These are phyloP conservation scores for Sceliomorpha sp. DNA, from an alignment of 2,888 invertebrate genomes.

Conservation along the genomic window DNA sequence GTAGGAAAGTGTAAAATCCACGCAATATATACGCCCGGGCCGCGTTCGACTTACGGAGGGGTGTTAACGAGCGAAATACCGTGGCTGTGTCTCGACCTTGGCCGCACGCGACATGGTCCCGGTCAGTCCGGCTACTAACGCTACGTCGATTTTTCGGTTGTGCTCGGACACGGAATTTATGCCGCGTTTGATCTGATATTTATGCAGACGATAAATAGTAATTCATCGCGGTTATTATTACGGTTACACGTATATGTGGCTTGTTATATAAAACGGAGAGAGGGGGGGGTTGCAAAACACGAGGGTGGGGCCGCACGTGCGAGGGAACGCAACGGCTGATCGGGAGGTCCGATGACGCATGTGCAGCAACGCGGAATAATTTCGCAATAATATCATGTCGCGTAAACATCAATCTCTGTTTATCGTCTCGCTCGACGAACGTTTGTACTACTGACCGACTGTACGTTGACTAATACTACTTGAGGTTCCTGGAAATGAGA, in stretches of 20 bases:
- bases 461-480: constrained; percentile 31
- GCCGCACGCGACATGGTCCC: constrained; percentile 74
- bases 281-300: no score
- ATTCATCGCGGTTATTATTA: background rate
- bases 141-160: constrained; percentile 64
- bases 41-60: no score
- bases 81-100: constrained; percentile 71
- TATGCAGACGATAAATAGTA: constrained; percentile 39
- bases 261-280: no score
- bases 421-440: constrained; percentile 16
- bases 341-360: background rate
- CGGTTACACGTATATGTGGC: no score
- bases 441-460: constrained; percentile 53
- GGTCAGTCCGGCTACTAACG: constrained; percentile 64
- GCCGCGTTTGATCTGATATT: constrained; percentile 45
- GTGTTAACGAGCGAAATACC: constrained; percentile 59
- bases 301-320: no score
- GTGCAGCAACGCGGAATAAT: background rate
- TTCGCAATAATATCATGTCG: constrained; percentile 15
- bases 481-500: background rate
- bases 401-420: constrained; percentile 40
- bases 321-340: no score
- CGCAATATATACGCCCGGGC: no score
- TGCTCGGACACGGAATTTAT: constrained; percentile 46
- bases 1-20: no score